Evolutionary conservation across 2,113 vertebrate genomes (phyloP).

Genomic region (Ciconia stormi): DNA sequence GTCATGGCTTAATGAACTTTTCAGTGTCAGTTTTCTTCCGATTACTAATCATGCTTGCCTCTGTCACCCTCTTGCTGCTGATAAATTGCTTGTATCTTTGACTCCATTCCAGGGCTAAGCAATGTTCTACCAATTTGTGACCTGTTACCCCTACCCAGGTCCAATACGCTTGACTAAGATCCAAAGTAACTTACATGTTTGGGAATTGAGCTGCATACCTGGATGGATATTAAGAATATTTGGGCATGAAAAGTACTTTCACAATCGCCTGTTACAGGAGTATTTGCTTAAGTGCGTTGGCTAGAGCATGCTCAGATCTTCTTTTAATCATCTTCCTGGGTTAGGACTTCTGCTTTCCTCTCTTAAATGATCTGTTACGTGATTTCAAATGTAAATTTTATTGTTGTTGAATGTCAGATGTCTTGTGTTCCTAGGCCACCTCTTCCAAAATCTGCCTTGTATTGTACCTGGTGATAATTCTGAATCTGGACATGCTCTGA

Average conservation of each 20-base stretch:
- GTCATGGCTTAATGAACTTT: constrained; percentile 66
- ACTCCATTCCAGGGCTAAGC: constrained; percentile 38
- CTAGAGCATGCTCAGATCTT: constrained; percentile 52
- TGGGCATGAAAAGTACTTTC: constrained; percentile 46
- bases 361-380: background rate
- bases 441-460: background rate
- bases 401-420: background rate
- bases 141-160: background rate
- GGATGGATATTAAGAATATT: background rate
- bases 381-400: background rate
- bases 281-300: constrained; percentile 23
- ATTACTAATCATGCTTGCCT: constrained; percentile 72
- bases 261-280: background rate
- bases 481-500: constrained; percentile 5
- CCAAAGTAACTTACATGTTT: background rate
- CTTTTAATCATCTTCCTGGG: background rate
- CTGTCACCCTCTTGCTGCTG: constrained; percentile 52
- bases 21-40: constrained; percentile 60
- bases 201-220: constrained; percentile 12
- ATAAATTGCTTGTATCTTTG: constrained; percentile 53
- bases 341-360: background rate
- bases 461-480: background rate
- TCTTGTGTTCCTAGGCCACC: background rate
- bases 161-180: background rate
- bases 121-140: background rate